Evolutionary conservation across 2,888 invertebrate species (phyloP).

Genomic region (Tinea semifulvella): DNA sequence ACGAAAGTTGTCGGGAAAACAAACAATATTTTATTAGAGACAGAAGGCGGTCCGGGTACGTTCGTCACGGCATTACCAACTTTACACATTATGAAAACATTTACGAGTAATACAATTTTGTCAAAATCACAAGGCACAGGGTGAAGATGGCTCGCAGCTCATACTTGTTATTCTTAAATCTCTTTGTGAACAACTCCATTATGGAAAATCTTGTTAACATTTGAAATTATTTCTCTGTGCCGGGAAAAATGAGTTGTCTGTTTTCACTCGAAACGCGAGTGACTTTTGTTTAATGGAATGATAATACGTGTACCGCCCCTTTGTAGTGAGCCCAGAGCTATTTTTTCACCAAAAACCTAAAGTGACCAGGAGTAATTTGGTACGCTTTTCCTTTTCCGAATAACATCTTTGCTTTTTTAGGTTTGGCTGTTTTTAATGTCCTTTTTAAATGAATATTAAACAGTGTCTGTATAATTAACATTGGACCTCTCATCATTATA

Average conservation of each 20-base stretch:
- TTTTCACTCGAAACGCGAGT: conserved; percentile 64
- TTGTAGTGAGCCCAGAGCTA: conserved; percentile 41
- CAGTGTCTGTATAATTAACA: conserved; percentile 2
- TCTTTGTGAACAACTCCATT: conserved; percentile 59
- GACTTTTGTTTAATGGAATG: conserved; percentile 68
- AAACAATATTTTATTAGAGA: conserved; percentile 31
- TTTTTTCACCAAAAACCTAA: conserved; percentile 8
- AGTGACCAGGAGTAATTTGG: conserved; percentile 12
- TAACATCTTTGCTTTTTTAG: conserved; percentile 11
- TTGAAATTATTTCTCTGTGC: conserved; percentile 62
- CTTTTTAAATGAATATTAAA: conserved; percentile 11
- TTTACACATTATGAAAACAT: conserved; percentile 20
- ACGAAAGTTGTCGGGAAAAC: conserved; percentile 21
- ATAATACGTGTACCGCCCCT: conserved; percentile 63
- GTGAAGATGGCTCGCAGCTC: conserved; percentile 28
- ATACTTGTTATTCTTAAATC: conserved; percentile 63
- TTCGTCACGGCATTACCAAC: conserved; percentile 12
- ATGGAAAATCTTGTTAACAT: conserved; percentile 64
- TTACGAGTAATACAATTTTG: conserved; percentile 38
- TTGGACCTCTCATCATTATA: not conserved
- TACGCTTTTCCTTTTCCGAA: conserved; percentile 1
- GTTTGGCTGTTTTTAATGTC: conserved; percentile 11
- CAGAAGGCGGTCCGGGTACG: conserved; percentile 8
- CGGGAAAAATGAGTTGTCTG: conserved; percentile 62
- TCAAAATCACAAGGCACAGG: conserved; percentile 34